A percentile compares a stretch with the other conserved stretches of the same genome.
Conservation (phyloP, 2,888 invertebrate genomes). For the Hypena proboscidalis region DNA sequence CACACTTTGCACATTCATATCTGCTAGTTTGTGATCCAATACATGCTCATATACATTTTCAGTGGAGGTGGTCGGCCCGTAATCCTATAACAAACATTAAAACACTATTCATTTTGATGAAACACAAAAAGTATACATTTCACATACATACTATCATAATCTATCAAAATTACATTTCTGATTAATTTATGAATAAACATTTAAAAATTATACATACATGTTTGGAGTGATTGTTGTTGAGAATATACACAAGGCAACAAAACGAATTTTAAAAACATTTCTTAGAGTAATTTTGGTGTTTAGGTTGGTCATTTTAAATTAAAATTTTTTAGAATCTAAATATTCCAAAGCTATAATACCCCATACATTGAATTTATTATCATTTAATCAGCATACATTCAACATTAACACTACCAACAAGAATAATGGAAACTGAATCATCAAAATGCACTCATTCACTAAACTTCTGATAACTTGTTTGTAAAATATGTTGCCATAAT, state of each 20-base stretch:
- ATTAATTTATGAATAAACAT: constrained; percentile 22
- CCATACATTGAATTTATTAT: constrained; percentile 49
- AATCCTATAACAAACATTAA: constrained; percentile 74
- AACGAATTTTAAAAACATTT: neutral
- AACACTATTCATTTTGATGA: constrained; percentile 1
- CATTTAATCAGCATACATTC: constrained; percentile 52
- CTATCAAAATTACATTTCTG: constrained; percentile 12
- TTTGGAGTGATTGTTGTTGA: neutral
- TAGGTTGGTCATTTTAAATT: neutral
- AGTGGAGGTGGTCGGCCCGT: constrained; percentile 84
- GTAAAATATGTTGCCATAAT: constrained; percentile 23
- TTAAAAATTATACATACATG: constrained; percentile 18
- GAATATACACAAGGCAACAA: neutral
- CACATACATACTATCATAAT: constrained; percentile 10
- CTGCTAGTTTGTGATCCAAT: constrained; percentile 79
- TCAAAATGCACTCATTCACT: constrained; percentile 54
- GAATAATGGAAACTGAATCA: constrained; percentile 42
- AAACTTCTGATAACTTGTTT: constrained; percentile 14
- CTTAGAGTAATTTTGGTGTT: neutral
- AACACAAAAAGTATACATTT: neutral
- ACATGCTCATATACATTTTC: constrained; percentile 78
- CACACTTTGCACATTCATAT: constrained; percentile 78
- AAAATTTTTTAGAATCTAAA: neutral
- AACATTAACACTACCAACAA: constrained; percentile 22
- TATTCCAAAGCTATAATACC: constrained; percentile 24